Evolutionary conservation across 2,113 vertebrate species (phyloP).

Genomic region (Dipodomys spectabilis): DNA sequence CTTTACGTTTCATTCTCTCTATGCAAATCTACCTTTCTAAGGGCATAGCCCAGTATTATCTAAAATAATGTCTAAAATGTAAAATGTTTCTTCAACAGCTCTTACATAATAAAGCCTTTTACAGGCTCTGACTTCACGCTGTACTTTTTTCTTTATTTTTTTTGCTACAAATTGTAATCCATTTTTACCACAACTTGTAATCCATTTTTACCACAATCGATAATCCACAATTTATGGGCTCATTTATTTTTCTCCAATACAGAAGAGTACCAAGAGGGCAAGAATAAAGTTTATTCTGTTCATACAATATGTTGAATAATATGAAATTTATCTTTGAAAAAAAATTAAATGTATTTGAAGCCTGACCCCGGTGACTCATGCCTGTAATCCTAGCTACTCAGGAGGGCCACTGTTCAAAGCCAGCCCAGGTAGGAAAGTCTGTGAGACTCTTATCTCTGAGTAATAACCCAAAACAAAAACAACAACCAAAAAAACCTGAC

Average conservation of each 20-base stretch:
- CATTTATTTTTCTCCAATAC: neutral
- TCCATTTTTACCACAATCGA: neutral
- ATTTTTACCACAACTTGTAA: neutral
- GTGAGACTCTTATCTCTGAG: no score
- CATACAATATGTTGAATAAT: neutral
- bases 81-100: neutral
- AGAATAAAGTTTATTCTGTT: constrained; percentile 9
- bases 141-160: neutral
- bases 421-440: no score
- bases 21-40: neutral
- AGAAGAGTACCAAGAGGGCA: neutral
- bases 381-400: no score
- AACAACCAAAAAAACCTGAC: no score
- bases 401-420: no score
- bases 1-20: neutral
- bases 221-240: neutral
- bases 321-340: neutral
- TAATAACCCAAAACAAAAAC: no score
- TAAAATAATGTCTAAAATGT: neutral
- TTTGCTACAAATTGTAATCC: neutral
- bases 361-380: no score
- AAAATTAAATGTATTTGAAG: no score
- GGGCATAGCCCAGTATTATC: neutral
- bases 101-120: neutral
- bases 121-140: neutral